phyloP scores from a whole-genome alignment of 2,113 vertebrate genomes.

The Halichoerus grypus region DNA sequence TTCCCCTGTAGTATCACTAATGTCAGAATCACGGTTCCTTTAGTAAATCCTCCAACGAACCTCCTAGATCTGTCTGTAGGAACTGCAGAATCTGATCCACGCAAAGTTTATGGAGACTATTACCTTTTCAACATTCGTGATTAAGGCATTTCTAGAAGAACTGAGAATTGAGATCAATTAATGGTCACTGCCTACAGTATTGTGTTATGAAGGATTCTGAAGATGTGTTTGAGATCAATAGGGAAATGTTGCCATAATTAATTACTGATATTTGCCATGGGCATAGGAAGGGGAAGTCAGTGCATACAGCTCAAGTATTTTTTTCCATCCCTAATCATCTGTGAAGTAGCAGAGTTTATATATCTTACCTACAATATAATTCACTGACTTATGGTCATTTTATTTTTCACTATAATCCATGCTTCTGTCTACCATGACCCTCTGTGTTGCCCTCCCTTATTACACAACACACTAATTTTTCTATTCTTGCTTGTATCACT shows the following conservation, averaged over 20 bases:
- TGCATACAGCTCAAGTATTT: background rate
- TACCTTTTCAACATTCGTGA: background rate
- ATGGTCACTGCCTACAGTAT: background rate
- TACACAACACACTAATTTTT: slow-evolving; percentile 47
- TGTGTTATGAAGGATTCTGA: slow-evolving; percentile 13
- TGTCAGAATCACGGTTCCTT: background rate
- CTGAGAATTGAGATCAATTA: background rate
- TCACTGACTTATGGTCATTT: slow-evolving; percentile 17
- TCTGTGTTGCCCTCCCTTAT: slow-evolving; percentile 36
- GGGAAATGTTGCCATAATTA: background rate
- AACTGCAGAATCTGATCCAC: background rate
- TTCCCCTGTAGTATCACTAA: background rate
- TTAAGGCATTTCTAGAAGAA: background rate
- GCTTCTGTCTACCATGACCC: background rate
- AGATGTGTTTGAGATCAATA: background rate
- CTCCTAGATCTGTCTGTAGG: background rate
- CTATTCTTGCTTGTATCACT: slow-evolving; percentile 34
- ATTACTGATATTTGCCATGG: background rate
- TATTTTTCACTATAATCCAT: background rate
- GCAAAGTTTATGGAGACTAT: background rate
- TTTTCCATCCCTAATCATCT: background rate
- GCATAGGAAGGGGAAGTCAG: background rate
- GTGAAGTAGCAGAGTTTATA: background rate
- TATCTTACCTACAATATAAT: background rate
- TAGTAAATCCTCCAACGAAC: background rate